These are phyloP conservation scores for Lasioglossum marginatum DNA, from an alignment of 2,888 invertebrate species.

Conservation along the genomic window DNA sequence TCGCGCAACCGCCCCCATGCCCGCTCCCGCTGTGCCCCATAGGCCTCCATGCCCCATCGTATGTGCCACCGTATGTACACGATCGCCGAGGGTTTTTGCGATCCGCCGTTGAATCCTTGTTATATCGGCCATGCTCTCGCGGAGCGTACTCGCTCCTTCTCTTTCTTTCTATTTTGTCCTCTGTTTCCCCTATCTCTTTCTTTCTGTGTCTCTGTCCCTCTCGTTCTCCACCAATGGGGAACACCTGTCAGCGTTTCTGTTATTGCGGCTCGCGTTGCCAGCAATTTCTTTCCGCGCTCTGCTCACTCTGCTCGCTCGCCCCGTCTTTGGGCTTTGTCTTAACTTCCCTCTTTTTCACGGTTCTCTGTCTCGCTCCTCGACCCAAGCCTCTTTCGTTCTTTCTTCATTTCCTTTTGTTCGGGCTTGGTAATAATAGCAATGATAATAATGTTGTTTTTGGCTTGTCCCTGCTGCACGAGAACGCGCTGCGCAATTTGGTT, in stretches of 20 bases:
- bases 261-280: conserved; percentile 32
- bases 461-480: not conserved
- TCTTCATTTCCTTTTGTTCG: not conserved
- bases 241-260: conserved; percentile 59
- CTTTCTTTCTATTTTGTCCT: not conserved
- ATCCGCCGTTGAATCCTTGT: conserved; percentile 52
- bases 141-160: conserved; percentile 1
- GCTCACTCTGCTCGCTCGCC: not conserved
- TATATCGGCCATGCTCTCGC: conserved; percentile 43
- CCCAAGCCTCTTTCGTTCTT: not conserved
- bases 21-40: not conserved
- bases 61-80: conserved; percentile 10
- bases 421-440: not conserved
- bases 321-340: conserved; percentile 22
- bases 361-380: not conserved
- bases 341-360: conserved; percentile 14
- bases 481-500: no score
- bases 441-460: not conserved
- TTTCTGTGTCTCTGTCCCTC: not conserved
- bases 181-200: not conserved
- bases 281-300: conserved; percentile 25
- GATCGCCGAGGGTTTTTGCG: conserved; percentile 48
- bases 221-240: not conserved
- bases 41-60: not conserved
- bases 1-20: not conserved